Conservation (phyloP, 1,140 invertebrate genomes). For the Trichogramma pretiosum region DNA sequence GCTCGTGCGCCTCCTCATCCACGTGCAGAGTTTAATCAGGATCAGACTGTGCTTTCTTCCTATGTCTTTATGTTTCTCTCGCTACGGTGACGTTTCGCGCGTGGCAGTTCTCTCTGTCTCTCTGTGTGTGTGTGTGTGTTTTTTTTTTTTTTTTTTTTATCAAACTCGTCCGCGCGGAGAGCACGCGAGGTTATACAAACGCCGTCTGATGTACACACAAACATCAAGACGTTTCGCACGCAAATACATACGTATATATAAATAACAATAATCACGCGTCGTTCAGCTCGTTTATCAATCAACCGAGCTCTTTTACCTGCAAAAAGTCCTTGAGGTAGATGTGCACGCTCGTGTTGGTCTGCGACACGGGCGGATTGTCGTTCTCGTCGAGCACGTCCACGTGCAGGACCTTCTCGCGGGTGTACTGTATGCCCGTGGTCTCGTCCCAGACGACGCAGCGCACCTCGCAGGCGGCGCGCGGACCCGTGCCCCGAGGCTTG, state of each 20-base stretch:
- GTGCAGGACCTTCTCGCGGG: conserved; percentile 23
- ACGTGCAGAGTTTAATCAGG: conserved; percentile 31
- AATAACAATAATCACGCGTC: too few relatives aligned
- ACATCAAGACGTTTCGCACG: too few relatives aligned
- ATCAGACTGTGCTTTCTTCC: conserved; percentile 23
- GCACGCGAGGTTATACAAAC: too few relatives aligned
- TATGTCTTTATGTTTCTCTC: conserved; percentile 14
- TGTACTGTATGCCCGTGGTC: conserved; percentile 24
- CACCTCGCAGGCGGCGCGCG: conserved; percentile 24
- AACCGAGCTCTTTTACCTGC: conserved; percentile 25
- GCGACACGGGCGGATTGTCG: conserved; percentile 40
- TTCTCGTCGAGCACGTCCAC: conserved; percentile 39
- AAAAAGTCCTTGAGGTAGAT: conserved; percentile 31
- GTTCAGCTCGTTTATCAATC: conserved; percentile 16
- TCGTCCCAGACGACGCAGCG: conserved; percentile 34
- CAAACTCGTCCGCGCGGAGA: too few relatives aligned
- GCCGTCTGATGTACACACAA: too few relatives aligned
- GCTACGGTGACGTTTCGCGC: too few relatives aligned
- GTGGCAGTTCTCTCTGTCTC: too few relatives aligned
- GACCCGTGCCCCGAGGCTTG: conserved; percentile 31
- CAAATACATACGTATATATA: too few relatives aligned
- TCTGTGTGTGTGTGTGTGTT: too few relatives aligned
- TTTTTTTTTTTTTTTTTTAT: too few relatives aligned
- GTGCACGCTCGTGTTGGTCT: conserved; percentile 26
- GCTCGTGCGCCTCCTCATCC: not conserved